phyloP scores from a whole-genome alignment of 1,140 invertebrate species.

The Panagrolaimus sp. region DNA sequence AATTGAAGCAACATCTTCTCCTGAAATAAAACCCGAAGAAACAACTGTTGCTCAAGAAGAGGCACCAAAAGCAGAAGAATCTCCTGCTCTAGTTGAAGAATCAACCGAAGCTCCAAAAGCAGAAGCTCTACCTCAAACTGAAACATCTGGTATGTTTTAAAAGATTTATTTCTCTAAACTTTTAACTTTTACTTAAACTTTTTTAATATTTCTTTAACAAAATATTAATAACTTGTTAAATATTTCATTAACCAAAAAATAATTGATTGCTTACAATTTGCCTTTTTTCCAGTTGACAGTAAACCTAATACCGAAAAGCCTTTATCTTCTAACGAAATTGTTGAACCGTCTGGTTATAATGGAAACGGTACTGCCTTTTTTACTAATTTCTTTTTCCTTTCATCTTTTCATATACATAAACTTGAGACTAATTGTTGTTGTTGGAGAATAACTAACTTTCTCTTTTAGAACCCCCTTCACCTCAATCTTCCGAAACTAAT shows the following conservation, averaged over 20 bases:
- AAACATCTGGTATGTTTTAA: neutral
- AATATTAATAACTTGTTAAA: too few species aligned
- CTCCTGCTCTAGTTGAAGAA: neutral
- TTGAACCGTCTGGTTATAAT: constrained; percentile 12
- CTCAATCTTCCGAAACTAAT: neutral
- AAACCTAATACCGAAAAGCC: constrained; percentile 6
- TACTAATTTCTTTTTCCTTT: neutral
- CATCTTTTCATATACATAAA: neutral
- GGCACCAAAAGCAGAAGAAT: neutral
- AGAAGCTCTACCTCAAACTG: neutral
- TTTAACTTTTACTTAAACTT: neutral
- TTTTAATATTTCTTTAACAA: too few species aligned
- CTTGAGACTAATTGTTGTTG: too few species aligned
- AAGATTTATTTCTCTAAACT: constrained; percentile 19
- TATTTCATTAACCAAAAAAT: too few species aligned
- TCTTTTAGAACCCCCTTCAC: constrained; percentile 1
- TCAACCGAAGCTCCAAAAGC: neutral
- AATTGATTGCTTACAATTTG: neutral
- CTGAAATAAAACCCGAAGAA: constrained; percentile 17
- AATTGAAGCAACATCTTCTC: constrained; percentile 38
- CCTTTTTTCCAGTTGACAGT: neutral
- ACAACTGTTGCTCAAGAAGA: constrained; percentile 1
- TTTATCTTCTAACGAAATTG: neutral
- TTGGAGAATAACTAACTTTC: neutral
- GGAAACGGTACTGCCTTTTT: constrained; percentile 11